Evolutionary conservation across 92 coral and sea anemone genomes (phyloP).

Genomic region (Porites divaricata): DNA sequence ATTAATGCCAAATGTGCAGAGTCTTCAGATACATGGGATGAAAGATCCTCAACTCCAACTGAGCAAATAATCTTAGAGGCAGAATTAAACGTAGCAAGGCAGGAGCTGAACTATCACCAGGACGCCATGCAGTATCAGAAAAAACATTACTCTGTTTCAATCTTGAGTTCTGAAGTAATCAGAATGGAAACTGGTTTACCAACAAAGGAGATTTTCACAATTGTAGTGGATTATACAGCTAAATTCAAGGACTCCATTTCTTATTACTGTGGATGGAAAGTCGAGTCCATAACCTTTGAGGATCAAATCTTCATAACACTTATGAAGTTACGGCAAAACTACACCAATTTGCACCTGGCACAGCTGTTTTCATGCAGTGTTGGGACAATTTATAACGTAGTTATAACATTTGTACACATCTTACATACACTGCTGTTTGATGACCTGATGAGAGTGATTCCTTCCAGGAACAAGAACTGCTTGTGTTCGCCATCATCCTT

Average conservation of each 20-base stretch:
- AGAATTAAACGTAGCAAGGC: constrained; percentile 36
- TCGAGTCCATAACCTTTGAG: constrained; percentile 41
- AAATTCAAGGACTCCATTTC: constrained; percentile 44
- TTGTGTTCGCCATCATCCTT: constrained; percentile 51
- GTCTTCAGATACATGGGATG: constrained; percentile 35
- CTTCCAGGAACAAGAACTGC: constrained; percentile 52
- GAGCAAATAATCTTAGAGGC: constrained; percentile 24
- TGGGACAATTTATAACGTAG: constrained; percentile 59
- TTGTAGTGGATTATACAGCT: constrained; percentile 39
- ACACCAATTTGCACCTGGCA: constrained; percentile 56
- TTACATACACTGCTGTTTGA: constrained; percentile 45
- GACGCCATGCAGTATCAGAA: constrained; percentile 25
- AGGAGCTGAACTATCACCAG: constrained; percentile 17
- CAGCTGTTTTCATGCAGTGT: constrained; percentile 58
- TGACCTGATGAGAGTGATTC: constrained; percentile 44
- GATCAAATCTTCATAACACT: constrained; percentile 55
- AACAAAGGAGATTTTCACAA: constrained; percentile 47
- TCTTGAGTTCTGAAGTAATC: constrained; percentile 21
- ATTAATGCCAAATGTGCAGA: constrained; percentile 20
- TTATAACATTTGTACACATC: constrained; percentile 53
- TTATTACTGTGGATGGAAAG: constrained; percentile 50
- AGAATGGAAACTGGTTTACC: constrained; percentile 68
- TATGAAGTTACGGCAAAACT: constrained; percentile 61
- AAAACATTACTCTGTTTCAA: constrained; percentile 31
- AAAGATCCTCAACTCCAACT: constrained; percentile 33